These are phyloP conservation scores for Amphibalanus amphitrite DNA, from an alignment of 1,140 invertebrate genomes.

Conservation along the genomic window DNA sequence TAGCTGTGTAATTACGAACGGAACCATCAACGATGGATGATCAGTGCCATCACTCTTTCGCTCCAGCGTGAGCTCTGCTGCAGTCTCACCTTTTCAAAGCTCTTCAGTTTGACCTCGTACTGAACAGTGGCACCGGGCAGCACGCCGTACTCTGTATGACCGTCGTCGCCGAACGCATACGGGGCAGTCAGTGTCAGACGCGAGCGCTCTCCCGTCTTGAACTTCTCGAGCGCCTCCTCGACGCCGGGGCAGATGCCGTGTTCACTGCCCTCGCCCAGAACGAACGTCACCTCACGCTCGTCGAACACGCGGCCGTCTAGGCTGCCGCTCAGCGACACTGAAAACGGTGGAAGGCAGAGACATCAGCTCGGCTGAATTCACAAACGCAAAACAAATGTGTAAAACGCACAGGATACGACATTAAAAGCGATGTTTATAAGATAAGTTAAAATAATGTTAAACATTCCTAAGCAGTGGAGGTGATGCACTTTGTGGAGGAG, in stretches of 20 bases:
- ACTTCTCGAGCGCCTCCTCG: conserved; percentile 65
- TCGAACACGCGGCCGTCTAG: conserved; percentile 48
- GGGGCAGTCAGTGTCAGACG: conserved; percentile 51
- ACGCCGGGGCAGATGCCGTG: conserved; percentile 57
- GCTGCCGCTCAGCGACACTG: conserved; percentile 61
- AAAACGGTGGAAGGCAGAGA: no score
- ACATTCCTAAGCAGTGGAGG: no score
- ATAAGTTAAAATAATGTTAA: no score
- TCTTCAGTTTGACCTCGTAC: conserved; percentile 61
- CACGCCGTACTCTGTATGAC: conserved; percentile 51
- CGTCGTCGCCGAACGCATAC: conserved; percentile 61
- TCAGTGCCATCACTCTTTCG: no score
- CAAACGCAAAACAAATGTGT: no score
- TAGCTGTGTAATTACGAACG: no score
- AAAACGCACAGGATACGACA: no score
- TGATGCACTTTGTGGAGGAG: no score
- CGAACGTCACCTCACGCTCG: conserved; percentile 58
- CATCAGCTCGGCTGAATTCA: no score
- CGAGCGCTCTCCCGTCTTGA: conserved; percentile 65
- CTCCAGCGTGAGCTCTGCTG: no score
- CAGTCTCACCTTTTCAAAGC: conserved; percentile 57
- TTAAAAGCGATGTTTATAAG: no score
- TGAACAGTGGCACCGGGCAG: conserved; percentile 58
- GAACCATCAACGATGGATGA: no score
- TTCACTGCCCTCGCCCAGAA: conserved; percentile 67